These are phyloP conservation scores for Lamprotornis superbus DNA, from an alignment of 2,113 vertebrate genomes.

Conservation along the genomic window DNA sequence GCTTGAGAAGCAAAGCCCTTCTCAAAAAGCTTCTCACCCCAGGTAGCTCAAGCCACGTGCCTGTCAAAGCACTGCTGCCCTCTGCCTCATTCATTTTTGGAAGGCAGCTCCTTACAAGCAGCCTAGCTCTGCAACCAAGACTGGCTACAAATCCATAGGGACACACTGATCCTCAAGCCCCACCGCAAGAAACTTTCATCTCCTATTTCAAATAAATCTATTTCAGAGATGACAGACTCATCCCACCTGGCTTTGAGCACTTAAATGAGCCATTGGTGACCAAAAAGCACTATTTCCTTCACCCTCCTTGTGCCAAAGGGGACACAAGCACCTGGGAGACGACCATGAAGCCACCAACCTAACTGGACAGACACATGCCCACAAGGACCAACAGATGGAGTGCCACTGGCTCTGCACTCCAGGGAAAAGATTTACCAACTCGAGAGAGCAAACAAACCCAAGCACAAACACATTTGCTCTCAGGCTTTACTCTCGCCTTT, in stretches of 20 bases:
- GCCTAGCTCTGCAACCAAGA: not conserved
- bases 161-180: not conserved
- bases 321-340: not conserved
- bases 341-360: not conserved
- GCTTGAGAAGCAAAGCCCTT: not conserved
- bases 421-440: not conserved
- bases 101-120: not conserved
- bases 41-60: fast-evolving
- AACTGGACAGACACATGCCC: not conserved
- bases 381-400: not conserved
- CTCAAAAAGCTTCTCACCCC: not conserved
- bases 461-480: not conserved
- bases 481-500: not conserved
- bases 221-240: not conserved
- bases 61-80: not conserved
- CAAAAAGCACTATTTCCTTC: not conserved
- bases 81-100: not conserved
- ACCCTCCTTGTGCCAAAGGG: not conserved
- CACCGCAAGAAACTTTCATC: not conserved
- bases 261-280: fast-evolving
- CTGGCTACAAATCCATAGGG: not conserved
- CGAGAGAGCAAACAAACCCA: not conserved
- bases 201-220: not conserved
- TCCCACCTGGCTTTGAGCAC: not conserved
- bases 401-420: not conserved